Conservation (phyloP, 2,888 invertebrate genomes). For the Troides aeacus region DNA sequence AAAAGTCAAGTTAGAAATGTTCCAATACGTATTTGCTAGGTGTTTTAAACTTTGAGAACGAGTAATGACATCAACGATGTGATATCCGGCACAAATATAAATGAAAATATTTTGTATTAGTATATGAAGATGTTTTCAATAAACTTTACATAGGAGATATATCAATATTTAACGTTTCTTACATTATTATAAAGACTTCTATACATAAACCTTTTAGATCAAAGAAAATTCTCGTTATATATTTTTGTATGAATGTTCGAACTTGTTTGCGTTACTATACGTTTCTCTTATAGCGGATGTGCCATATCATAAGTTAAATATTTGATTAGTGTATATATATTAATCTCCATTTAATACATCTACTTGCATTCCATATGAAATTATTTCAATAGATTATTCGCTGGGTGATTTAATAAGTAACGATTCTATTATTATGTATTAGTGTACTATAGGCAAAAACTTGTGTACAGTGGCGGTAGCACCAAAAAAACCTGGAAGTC, state of each 20-base stretch:
- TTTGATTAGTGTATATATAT: slow-evolving; percentile 21
- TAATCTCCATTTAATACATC: slow-evolving; percentile 23
- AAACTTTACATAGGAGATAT: neutral
- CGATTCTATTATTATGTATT: neutral
- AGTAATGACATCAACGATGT: neutral
- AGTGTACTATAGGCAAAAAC: neutral
- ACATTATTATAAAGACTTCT: neutral
- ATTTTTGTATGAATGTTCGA: slow-evolving; percentile 65
- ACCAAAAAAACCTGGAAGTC: too few species aligned
- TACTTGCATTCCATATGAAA: slow-evolving; percentile 24
- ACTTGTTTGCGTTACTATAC: slow-evolving; percentile 33
- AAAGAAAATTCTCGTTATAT: slow-evolving; percentile 35
- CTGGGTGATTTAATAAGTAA: neutral
- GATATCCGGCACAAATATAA: neutral
- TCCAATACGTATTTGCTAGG: too few species aligned
- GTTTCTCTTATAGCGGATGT: slow-evolving; percentile 40
- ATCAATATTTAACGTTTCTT: neutral
- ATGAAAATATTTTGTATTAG: neutral
- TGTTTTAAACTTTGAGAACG: neutral
- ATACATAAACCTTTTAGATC: neutral
- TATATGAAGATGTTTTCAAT: neutral
- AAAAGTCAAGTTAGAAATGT: neutral
- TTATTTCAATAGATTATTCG: neutral
- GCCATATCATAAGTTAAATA: slow-evolving; percentile 43
- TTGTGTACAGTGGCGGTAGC: neutral